Evolutionary conservation across 2,797 vertebrate genomes (phyloP).

Genomic region (Syngnathus acus): DNA sequence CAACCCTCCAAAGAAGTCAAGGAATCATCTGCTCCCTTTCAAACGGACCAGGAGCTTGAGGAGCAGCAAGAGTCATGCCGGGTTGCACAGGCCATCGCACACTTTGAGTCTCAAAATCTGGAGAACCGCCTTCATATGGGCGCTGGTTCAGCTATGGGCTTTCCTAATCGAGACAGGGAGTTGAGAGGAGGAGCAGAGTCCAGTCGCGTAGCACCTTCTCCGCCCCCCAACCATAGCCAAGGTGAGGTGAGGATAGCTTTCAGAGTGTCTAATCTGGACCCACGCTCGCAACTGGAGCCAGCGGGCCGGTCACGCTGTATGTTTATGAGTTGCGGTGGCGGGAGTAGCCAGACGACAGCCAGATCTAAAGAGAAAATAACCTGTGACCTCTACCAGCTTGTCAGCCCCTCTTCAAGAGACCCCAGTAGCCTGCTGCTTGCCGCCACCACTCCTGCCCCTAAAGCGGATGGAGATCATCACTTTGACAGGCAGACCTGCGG

Average conservation of each 20-base stretch:
- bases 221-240: slow-evolving; percentile 58
- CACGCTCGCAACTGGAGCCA: slow-evolving; percentile 67
- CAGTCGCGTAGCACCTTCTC: slow-evolving; percentile 35
- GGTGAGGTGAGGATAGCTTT: slow-evolving; percentile 90
- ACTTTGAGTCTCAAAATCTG: slow-evolving; percentile 80
- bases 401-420: slow-evolving; percentile 82
- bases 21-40: slow-evolving; percentile 51
- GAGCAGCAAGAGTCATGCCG: slow-evolving; percentile 74
- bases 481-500: slow-evolving; percentile 50
- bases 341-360: slow-evolving; percentile 62
- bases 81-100: slow-evolving; percentile 87
- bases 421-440: slow-evolving; percentile 77
- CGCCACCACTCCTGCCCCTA: slow-evolving; percentile 61
- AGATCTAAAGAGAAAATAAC: slow-evolving; percentile 92
- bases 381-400: slow-evolving; percentile 90
- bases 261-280: slow-evolving; percentile 82
- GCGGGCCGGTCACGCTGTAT: slow-evolving; percentile 72
- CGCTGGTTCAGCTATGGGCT: slow-evolving; percentile 34
- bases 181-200: slow-evolving; percentile 31
- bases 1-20: slow-evolving; percentile 51
- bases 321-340: slow-evolving; percentile 77
- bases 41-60: slow-evolving; percentile 62
- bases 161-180: slow-evolving; percentile 37
- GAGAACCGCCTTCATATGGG: slow-evolving; percentile 57
- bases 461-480: slow-evolving; percentile 59